Conservation (phyloP, 2,797 vertebrate species). For the Clarias platycephalus region DNA sequence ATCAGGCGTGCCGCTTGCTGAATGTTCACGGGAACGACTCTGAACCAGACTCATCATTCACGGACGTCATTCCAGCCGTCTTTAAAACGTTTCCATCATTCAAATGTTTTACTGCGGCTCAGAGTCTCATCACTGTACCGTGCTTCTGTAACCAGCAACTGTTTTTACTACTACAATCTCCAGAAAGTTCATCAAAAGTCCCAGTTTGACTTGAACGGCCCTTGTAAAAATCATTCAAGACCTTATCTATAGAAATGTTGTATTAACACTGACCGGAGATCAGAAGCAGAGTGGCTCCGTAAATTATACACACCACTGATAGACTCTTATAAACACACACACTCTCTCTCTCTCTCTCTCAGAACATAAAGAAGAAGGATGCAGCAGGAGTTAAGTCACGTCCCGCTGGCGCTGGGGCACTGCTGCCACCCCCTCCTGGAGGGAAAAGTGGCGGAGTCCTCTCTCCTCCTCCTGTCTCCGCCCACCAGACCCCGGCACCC, state of each 20-base stretch:
- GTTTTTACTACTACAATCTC: too few species aligned
- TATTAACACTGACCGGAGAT: background rate
- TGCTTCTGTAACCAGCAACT: too few species aligned
- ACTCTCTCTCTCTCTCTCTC: slow-evolving; percentile 5
- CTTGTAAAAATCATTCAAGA: background rate
- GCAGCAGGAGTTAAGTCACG: slow-evolving; percentile 69
- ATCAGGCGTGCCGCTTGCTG: too few species aligned
- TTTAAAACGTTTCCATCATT: too few species aligned
- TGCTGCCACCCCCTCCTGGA: slow-evolving; percentile 88
- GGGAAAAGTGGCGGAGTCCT: slow-evolving; percentile 66
- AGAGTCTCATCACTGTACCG: too few species aligned
- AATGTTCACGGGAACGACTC: too few species aligned
- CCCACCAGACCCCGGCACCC: slow-evolving; percentile 38
- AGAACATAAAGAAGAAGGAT: slow-evolving; percentile 94
- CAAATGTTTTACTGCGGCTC: too few species aligned
- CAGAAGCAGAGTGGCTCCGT: background rate
- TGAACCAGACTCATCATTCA: too few species aligned
- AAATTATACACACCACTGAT: background rate
- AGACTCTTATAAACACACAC: background rate
- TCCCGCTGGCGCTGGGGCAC: slow-evolving; percentile 59
- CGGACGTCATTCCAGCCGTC: too few species aligned
- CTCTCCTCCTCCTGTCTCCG: slow-evolving; percentile 61
- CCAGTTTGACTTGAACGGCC: too few species aligned
- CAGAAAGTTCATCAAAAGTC: too few species aligned
- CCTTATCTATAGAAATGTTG: background rate